These are phyloP conservation scores for Parthenolecanium corni DNA, from an alignment of 2,888 invertebrate species.

Conservation along the genomic window DNA sequence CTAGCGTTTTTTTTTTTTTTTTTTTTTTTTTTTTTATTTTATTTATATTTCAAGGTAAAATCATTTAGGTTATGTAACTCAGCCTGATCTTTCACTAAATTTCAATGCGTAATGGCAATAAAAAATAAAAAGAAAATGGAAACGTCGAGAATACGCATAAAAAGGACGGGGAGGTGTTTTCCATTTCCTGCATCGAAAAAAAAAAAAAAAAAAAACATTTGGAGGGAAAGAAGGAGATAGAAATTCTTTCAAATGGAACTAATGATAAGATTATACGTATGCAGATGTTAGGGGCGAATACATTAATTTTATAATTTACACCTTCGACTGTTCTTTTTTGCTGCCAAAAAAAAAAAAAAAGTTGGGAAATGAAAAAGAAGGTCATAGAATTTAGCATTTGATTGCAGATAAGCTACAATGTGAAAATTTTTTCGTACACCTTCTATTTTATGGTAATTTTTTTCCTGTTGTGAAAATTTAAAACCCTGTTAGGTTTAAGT, in stretches of 20 bases:
- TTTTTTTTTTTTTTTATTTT: no score
- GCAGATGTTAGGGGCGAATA: neutral
- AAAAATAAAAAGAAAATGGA: neutral
- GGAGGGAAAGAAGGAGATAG: slow-evolving; percentile 1
- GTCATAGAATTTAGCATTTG: no score
- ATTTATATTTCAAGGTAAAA: slow-evolving; percentile 19
- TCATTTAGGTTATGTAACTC: slow-evolving; percentile 19
- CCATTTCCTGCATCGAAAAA: neutral
- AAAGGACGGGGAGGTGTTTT: neutral
- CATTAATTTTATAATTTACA: neutral
- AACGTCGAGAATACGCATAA: no score
- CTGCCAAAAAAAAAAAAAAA: no score
- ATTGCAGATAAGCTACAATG: no score
- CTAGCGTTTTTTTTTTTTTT: slow-evolving; percentile 17
- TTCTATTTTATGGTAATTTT: no score
- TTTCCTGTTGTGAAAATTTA: no score
- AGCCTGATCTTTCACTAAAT: slow-evolving; percentile 20
- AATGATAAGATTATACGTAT: neutral
- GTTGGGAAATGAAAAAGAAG: no score
- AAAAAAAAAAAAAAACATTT: neutral
- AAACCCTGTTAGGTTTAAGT: no score
- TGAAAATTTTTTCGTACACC: no score
- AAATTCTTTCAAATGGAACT: neutral
- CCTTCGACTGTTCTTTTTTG: neutral
- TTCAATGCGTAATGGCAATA: slow-evolving; percentile 10